Conservation (phyloP, 2,888 invertebrate species). For the Anorthoa munda region DNA sequence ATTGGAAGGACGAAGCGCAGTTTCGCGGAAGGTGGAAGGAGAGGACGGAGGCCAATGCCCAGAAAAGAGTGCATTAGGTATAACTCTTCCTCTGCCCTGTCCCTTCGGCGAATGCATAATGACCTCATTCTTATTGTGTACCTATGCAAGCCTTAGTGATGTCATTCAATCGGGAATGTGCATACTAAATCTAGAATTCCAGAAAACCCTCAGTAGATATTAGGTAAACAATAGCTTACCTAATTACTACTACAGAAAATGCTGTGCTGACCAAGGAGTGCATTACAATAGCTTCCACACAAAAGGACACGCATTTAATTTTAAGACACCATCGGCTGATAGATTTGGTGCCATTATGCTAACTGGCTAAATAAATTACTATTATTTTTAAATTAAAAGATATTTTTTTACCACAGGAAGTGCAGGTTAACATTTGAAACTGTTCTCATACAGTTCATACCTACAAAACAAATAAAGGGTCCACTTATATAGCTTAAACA, state of each 20-base stretch:
- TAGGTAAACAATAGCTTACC: slow-evolving; percentile 10
- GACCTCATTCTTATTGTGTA: not conserved
- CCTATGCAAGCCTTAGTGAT: not conserved
- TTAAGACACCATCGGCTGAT: not conserved
- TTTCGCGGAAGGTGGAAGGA: too few species aligned
- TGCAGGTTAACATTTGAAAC: not conserved
- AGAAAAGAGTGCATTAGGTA: too few species aligned
- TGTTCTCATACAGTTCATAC: not conserved
- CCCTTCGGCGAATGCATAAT: too few species aligned
- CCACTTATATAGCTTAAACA: not conserved
- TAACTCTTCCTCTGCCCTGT: too few species aligned
- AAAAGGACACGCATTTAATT: not conserved
- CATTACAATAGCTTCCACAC: not conserved
- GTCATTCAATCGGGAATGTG: not conserved
- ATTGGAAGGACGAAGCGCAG: too few species aligned
- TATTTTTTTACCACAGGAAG: not conserved
- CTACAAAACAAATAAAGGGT: too few species aligned
- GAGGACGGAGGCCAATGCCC: too few species aligned
- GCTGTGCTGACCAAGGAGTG: slow-evolving; percentile 3
- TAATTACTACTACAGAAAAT: slow-evolving; percentile 10
- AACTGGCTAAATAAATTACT: too few species aligned
- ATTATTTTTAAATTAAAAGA: too few species aligned
- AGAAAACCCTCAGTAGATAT: not conserved
- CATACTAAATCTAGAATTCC: not conserved
- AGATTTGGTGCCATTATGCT: not conserved